Evolutionary conservation across 2,888 invertebrate species (phyloP), one percentile per base, ranked within the genome.

Genomic region (Pollenia angustigena): DNA sequence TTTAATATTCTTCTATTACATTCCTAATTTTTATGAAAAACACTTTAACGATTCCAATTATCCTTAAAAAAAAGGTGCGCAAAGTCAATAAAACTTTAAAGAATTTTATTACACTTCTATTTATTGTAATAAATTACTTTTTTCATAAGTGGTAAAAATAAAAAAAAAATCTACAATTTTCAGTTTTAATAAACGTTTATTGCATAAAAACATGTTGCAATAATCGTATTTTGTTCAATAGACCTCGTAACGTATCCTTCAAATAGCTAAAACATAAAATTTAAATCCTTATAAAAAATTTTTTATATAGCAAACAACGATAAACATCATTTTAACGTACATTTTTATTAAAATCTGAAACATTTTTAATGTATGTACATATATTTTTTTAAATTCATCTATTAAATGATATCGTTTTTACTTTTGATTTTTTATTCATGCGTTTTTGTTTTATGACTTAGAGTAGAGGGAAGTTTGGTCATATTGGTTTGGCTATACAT

Each of bases 231-330:
- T 32, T 66, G 66, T 66, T 42, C 44, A 23, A 64, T 66, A 66
- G 44, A 16, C n/a, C 32, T 54, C 8, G n/a, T 10, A 60, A 4
- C n/a, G 50, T 10, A 44, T 50, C 6, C 16, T 58, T 48, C 10
- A 58, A 69, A 60, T 40, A 16, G 42, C 69, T 50, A 42, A 72
- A 74, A 74, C 40, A 81, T 32, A 81, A 60, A 74, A 74, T 50
- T 74, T 74, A 81, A 81, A 74, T 74, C 48, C 62, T 56, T 46
- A 74, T 64, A n/a, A 72, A 11, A 66, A 48, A 48, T 60, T 32
- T 8, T 50, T 44, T 18, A 46, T 64, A 54, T 42, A 60, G 14
- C 14, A 62, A 50, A 4, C n/a, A 54, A 8, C 46, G 18, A 56
- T 46, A 54, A 76, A 54, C 4, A 64, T 44, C n/a, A 66, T 56